phyloP scores from a whole-genome alignment of 2,888 invertebrate genomes.

The Aphodius granarius region DNA sequence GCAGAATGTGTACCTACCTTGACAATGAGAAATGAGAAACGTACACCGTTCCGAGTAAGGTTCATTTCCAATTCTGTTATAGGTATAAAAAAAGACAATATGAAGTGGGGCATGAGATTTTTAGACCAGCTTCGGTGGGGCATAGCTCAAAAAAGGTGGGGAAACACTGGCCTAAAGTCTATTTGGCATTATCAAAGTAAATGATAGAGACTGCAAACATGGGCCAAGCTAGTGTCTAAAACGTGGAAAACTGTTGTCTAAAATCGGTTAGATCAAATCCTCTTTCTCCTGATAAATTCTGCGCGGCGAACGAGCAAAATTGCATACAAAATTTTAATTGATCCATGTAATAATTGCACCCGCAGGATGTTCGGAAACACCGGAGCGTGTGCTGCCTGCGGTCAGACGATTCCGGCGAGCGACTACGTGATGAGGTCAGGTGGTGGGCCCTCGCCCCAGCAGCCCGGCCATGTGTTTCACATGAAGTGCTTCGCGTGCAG shows the following conservation, averaged over 20 bases:
- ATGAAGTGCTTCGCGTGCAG: slow-evolving; percentile 95
- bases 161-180: too few relatives aligned
- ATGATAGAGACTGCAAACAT: too few relatives aligned
- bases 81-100: too few relatives aligned
- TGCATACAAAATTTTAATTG: background rate
- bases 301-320: background rate
- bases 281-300: background rate
- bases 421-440: slow-evolving; percentile 91
- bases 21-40: too few relatives aligned
- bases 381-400: slow-evolving; percentile 90
- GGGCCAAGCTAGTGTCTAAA: too few relatives aligned
- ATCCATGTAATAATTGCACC: slow-evolving; percentile 47
- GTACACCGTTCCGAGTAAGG: too few relatives aligned
- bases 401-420: slow-evolving; percentile 88
- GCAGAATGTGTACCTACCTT: too few relatives aligned
- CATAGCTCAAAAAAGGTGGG: too few relatives aligned
- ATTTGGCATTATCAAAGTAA: too few relatives aligned
- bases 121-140: too few relatives aligned
- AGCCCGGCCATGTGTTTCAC: slow-evolving; percentile 80
- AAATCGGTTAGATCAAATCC: background rate
- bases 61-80: too few relatives aligned
- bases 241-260: background rate
- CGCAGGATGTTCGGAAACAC: slow-evolving; percentile 88
- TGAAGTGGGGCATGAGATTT: too few relatives aligned
- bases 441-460: slow-evolving; percentile 60